Evolutionary conservation across 2,797 vertebrate species (phyloP), one percentile per base, ranked within the genome.

Genomic region (Xyrichtys novacula): DNA sequence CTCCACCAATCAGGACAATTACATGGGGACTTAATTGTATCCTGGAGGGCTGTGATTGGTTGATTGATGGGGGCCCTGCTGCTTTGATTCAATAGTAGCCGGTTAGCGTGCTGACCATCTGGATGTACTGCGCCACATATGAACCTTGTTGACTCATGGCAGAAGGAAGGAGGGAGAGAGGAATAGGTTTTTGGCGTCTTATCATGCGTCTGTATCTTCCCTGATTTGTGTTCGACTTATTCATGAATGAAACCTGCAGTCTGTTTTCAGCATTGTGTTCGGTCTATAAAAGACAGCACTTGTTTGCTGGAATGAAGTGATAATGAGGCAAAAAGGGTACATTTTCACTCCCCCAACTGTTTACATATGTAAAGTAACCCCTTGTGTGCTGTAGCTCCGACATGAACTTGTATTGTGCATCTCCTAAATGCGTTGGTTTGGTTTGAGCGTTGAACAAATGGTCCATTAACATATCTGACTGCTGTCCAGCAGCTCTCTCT

Each of bases 1-100:
- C 84, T 74, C 83, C 76, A 81, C 90, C 85, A 91, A 89, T 92
- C 78, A 86, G 84, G 59, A 50, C 79, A 88, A 92, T 92, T 92
- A 89, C 55, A 65, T 19, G 16, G 71, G 46, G 49, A 47, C 53
- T 25, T 86, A 86, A 90, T 85, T 83, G 59, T 74, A 80, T 92
- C 85, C 59, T 62, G 47, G 49, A 39, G 22, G 82, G 59, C 81
- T 64, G 43, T 83, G 73, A 89, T 89, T 79, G 73, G 85, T 66
- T 87, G 80, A 90, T 85, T 71, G 76, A 88, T 76, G 70, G 65
- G 59, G 63, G 43, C 39, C 56, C 53, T 34, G 16, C 73, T 75
- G 70, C 70, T 80, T 69, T 81, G 77, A 84, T 88, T 86, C 77
- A 81, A 78, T 81, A 83, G 74, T 23, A 42, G 55, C 65, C 42